phyloP scores from a whole-genome alignment of 2,113 vertebrate genomes.

The Pampusana beccarii region DNA sequence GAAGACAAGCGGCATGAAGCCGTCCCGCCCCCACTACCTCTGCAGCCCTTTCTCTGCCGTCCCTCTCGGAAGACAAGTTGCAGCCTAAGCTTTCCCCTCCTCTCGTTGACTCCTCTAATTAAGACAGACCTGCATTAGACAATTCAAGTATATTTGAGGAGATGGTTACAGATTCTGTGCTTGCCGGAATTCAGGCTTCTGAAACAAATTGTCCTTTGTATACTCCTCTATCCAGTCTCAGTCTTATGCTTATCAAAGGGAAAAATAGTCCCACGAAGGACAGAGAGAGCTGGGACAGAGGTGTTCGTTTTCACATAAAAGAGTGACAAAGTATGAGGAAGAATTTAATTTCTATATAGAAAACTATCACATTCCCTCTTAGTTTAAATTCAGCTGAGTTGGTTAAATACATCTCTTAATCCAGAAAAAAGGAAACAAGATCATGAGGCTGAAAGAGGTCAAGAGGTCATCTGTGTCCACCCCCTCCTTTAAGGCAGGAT shows the following conservation, averaged over 20 bases:
- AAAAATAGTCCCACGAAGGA: neutral
- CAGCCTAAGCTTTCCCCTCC: neutral
- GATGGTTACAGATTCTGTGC: neutral
- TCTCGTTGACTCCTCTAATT: neutral
- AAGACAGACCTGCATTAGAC: neutral
- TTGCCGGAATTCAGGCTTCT: neutral
- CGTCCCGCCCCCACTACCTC: neutral
- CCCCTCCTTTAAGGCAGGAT: conserved; percentile 16
- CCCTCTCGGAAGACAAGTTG: neutral
- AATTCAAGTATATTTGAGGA: neutral
- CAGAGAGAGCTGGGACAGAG: neutral
- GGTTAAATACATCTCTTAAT: neutral
- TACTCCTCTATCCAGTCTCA: neutral
- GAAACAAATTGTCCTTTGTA: neutral
- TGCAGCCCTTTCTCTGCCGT: neutral
- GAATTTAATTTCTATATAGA: neutral
- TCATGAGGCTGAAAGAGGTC: conserved; percentile 35
- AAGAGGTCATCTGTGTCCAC: conserved; percentile 15
- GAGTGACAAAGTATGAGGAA: neutral
- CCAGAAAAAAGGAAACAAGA: neutral
- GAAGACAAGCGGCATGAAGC: neutral
- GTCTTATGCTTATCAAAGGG: neutral
- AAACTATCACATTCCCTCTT: neutral
- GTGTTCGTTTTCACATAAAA: neutral
- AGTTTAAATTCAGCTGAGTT: neutral